Base-by-base conservation (phyloP, 2,888 invertebrate species). In the Lasioglossum oenotherae region DNA sequence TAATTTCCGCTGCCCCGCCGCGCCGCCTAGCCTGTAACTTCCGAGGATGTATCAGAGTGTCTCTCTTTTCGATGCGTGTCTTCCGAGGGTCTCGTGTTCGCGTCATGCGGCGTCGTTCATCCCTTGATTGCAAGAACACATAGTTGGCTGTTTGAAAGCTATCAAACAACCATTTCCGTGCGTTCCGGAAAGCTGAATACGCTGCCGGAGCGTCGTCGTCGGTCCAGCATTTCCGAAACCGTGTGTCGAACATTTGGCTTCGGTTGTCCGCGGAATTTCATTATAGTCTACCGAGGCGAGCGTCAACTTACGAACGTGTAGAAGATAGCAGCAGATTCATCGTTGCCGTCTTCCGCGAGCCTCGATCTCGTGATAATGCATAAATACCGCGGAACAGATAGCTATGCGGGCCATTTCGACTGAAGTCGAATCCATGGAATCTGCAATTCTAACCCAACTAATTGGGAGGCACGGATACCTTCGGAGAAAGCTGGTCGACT, bases 381-480 rank as follows among this genome's bases (percentile, higher is more conserved):
- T 60, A 86, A 86, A 83, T 78, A 83, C 31, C 19, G 27, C 4
- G 57, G 8, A n/a, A 31, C 19, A 6, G 1, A 19, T 67, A 78
- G 72, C 78, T 73, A 69, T 49, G 67, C 44, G 71, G 46, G 64
- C 67, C n/a, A 73, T 85, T 78, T n/a, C 85, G 80, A 71, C 82
- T 46, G 74, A 75, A 85, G 74, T 87, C 57, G 57, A 57, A n/a
- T 86, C 87, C 87, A 76, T 71, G 78, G 85, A 87, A 92, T 90
- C 90, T 91, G 91, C 92, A 90, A 90, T 92, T 92, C 92, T 86
- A 92, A 92, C 90, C 91, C 88, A 88, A 80, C 91, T 93, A 92
- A 92, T 92, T 92, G 90, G 89, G 88, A 92, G 85, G 87, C 89
- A 81, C 87, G 64, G 88, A 89, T 88, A 89, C 81, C 87, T 88